Evolutionary conservation across 1,140 invertebrate genomes (phyloP), one percentile per base, ranked within the genome.

Genomic region (Rhopalosiphum padi): DNA sequence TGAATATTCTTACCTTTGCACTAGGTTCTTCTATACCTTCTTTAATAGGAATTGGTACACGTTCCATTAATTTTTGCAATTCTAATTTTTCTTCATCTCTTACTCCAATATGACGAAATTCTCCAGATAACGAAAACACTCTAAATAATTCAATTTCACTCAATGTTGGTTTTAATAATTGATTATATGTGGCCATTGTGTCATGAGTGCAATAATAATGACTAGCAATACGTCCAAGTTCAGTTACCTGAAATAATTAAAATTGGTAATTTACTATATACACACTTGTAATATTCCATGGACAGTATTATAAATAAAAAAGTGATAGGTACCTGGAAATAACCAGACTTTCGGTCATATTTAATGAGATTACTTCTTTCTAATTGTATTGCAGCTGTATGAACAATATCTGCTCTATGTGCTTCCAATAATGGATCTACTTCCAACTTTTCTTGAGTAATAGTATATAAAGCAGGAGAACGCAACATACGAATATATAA

Each of bases 191-290:
- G 93, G 97, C 96, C 96, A 99, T 99, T 0, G 99, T 99, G 94
- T 99, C 99, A 95, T 98, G 97, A 0, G 99, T 99, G 94, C 99
- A 99, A 95, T 99, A 99, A 96, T 98, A 99, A 96, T 99, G 99
- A 30, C 98, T 99, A 18, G 99, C 98, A 95, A 99, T 99, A 88
- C 99, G 96, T 23, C 99, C 99, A 18, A 99, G 95, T 95, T 99
- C 99, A 0, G 98, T 98, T 0, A 97, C 97, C 95, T 99, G 98
- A 94, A 99, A 98, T 95, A 98, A 53, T 82, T 91, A 77, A 85
- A 90, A 89, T 68, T 93, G n/a, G 8, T 43, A 35, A 89, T 25
- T 23, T 18, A 48, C 48, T 48, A 41, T 23, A 51, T 21, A 89
- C 11, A 53, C 22, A 60, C 41, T n/a, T 89, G 4, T 41, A 90